Evolutionary conservation across 2,113 vertebrate genomes (phyloP).

Genomic region (Ornithorhynchus anatinus): DNA sequence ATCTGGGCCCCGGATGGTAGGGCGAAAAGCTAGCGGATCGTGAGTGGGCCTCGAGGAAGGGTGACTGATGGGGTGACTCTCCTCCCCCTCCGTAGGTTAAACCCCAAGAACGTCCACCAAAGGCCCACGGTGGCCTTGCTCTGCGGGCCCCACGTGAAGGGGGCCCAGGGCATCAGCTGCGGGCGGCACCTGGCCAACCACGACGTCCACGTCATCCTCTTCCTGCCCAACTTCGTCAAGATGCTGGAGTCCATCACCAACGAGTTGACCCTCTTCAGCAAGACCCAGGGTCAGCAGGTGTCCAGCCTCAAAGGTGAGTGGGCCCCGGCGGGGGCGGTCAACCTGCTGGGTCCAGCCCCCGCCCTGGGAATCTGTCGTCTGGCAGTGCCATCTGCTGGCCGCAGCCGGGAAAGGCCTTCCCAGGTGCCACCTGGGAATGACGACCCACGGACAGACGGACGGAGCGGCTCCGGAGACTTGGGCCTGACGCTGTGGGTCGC

Average conservation of each 20-base stretch:
- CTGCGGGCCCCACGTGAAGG: slow-evolving; percentile 94
- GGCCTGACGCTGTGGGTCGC: no score
- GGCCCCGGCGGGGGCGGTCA: no score
- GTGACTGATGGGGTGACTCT: neutral
- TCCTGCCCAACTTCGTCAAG: slow-evolving; percentile 96
- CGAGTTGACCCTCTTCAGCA: slow-evolving; percentile 91
- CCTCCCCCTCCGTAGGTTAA: slow-evolving; percentile 77
- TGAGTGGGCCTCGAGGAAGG: neutral
- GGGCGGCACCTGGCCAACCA: slow-evolving; percentile 96
- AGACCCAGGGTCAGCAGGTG: slow-evolving; percentile 90
- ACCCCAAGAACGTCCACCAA: slow-evolving; percentile 97
- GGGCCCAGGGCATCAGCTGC: slow-evolving; percentile 97
- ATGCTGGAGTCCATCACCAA: slow-evolving; percentile 94
- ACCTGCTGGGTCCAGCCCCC: neutral
- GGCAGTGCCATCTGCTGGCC: slow-evolving; percentile 2
- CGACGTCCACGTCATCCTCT: slow-evolving; percentile 92
- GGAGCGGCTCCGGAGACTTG: no score
- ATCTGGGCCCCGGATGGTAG: no score
- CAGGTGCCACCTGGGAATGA: no score
- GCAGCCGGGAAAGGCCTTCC: neutral
- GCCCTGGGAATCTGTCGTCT: neutral
- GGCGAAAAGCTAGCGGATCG: neutral
- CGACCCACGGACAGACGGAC: no score
- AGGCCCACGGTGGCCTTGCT: slow-evolving; percentile 91
- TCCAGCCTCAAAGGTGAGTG: slow-evolving; percentile 90